phyloP scores from a whole-genome alignment of 2,797 vertebrate species.

The Adelosebastes latens region DNA sequence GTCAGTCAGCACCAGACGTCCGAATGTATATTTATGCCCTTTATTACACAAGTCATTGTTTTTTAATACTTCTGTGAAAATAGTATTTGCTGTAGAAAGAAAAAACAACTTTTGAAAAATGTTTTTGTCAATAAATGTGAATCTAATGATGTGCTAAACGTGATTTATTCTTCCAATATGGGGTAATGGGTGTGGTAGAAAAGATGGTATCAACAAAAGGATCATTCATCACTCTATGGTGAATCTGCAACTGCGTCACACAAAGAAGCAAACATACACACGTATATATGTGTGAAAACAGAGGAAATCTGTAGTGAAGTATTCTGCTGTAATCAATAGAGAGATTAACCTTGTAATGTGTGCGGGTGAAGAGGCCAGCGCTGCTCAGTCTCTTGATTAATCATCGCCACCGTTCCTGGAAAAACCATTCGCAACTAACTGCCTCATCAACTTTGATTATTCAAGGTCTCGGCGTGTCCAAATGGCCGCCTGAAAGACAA shows the following conservation, averaged over 20 bases:
- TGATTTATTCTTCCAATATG: constrained; percentile 71
- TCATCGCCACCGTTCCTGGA: constrained; percentile 48
- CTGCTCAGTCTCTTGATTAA: constrained; percentile 72
- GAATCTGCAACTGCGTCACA: background rate
- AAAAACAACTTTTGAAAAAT: constrained; percentile 53
- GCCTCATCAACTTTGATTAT: constrained; percentile 77
- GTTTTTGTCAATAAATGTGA: constrained; percentile 76
- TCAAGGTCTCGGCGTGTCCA: constrained; percentile 60
- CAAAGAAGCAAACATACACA: constrained; percentile 12
- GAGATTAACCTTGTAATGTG: constrained; percentile 72
- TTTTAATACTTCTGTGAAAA: constrained; percentile 67
- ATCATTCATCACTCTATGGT: constrained; percentile 58
- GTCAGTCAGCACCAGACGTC: constrained; percentile 18
- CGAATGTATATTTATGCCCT: constrained; percentile 76
- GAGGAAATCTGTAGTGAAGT: constrained; percentile 46
- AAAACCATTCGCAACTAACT: constrained; percentile 60
- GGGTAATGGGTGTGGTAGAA: constrained; percentile 20
- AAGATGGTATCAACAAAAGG: constrained; percentile 65
- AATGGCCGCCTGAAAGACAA: constrained; percentile 27
- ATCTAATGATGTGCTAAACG: constrained; percentile 51
- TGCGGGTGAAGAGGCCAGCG: constrained; percentile 49
- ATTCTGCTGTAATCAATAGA: constrained; percentile 70
- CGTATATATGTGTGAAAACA: background rate
- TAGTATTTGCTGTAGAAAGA: constrained; percentile 50
- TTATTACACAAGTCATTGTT: constrained; percentile 54